These are phyloP conservation scores for Diadema setosum DNA, from an alignment of 35 echinoderm and acorn worm species.

Conservation along the genomic window DNA sequence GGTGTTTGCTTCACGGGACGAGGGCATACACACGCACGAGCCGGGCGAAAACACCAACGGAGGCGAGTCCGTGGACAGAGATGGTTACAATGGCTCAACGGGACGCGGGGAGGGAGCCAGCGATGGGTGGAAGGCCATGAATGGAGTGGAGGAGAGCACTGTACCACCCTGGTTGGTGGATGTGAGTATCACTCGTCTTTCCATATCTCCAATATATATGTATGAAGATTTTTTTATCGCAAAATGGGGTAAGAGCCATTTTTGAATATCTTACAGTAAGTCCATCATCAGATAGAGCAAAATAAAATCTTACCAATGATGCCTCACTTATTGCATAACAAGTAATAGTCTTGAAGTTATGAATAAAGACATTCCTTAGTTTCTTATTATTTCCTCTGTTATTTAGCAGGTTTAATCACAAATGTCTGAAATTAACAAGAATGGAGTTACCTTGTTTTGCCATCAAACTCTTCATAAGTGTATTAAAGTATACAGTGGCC, in stretches of 20 bases:
- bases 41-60: background rate
- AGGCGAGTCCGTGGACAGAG: background rate
- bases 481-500: background rate
- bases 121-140: background rate
- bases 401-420: no score
- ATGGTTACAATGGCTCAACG: background rate
- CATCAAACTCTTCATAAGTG: no score
- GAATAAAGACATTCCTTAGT: no score
- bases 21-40: background rate
- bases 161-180: constrained; percentile 71
- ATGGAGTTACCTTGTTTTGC: no score
- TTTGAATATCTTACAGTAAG: no score
- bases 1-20: constrained; percentile 35
- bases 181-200: constrained; percentile 39
- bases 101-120: background rate
- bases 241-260: no score
- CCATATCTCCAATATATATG: background rate
- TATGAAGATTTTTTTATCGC: background rate
- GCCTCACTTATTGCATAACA: no score
- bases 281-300: no score
- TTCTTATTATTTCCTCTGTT: background rate
- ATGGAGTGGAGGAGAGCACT: constrained; percentile 2
- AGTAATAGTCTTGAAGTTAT: no score
- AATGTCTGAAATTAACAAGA: no score
- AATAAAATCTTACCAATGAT: no score